Evolutionary conservation across 2,797 vertebrate genomes (phyloP), one percentile per base, ranked within the genome.

Genomic region (Malacoraja senta): DNA sequence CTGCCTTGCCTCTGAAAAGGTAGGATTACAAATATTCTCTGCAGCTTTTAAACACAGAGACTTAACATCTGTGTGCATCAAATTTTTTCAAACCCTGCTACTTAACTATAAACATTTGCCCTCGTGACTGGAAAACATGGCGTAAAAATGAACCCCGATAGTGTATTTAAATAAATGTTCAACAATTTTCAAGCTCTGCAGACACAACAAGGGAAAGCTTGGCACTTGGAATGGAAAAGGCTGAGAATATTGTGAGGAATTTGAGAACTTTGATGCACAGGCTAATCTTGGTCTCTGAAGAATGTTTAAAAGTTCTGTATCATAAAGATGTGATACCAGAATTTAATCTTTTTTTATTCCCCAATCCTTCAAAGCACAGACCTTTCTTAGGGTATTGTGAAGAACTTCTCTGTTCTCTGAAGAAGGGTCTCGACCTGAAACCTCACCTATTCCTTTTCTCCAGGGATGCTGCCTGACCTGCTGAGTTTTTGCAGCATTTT

Each of bases 21-120:
- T 24, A 76, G 71, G 72, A 92, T 72, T 92, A 72, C 44, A 92
- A 76, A 92, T 92, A 92, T 92, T 72, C 71, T 74, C 90, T n/a
- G 24, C 76, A 76, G 38, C 90, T 74, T 92, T 92, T 92, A 92
- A 92, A 76, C 76, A 53, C 38, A 8, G 90, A 92, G 90, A 71
- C 71, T 92, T 76, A 92, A 92, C 90, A 92, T 92, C 90, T 92
- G 90, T 92, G 72, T 53, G 71, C 21, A 26, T 92, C 72, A 92
- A 92, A 19, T 29, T 38, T 53, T 76, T 92, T 29, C 68, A 74
- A 76, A 76, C 72, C 35, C 71, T 76, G 71, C 90, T 92, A 53
- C 71, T 58, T 92, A 26, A 76, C 53, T 44, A 92, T 92, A 92
- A 92, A 92, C 71, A 92, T 76, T 92, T 92, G 38, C 68, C 38